Percentiles rank a stretch among this genome's conserved stretches.
These are phyloP conservation scores for Epistrophella euchroma DNA, from an alignment of 2,888 invertebrate species.

Conservation along the genomic window DNA sequence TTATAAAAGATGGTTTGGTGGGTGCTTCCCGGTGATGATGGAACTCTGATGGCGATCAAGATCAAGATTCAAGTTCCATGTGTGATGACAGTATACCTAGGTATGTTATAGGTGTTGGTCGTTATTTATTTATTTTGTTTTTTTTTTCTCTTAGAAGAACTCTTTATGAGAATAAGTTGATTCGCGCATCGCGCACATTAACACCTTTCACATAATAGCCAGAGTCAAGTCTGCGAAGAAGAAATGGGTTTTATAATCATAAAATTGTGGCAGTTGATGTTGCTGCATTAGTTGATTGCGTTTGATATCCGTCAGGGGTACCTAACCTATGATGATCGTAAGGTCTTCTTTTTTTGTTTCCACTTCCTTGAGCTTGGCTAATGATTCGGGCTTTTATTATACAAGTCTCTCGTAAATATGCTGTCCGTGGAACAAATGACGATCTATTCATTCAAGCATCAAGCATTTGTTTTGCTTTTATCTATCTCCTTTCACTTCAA, in stretches of 20 bases:
- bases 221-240: slow-evolving; percentile 8
- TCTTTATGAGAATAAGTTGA: slow-evolving; percentile 63
- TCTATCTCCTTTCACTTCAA: slow-evolving; percentile 27
- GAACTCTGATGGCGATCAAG: slow-evolving; percentile 55
- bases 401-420: neutral
- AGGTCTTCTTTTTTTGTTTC: slow-evolving; percentile 47
- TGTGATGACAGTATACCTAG: slow-evolving; percentile 50
- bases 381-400: slow-evolving; percentile 47
- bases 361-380: slow-evolving; percentile 68
- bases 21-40: slow-evolving; percentile 32
- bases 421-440: slow-evolving; percentile 11
- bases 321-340: slow-evolving; percentile 55
- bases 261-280: slow-evolving; percentile 55
- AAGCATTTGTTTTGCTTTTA: slow-evolving; percentile 27
- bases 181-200: slow-evolving; percentile 74
- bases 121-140: neutral
- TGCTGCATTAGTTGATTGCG: slow-evolving; percentile 71
- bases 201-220: slow-evolving; percentile 62
- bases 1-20: slow-evolving; percentile 65
- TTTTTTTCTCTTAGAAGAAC: neutral
- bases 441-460: slow-evolving; percentile 5
- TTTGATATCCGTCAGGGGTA: slow-evolving; percentile 60
- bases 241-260: slow-evolving; percentile 30
- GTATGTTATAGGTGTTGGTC: neutral
- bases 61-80: slow-evolving; percentile 68